Evolutionary conservation across 2,888 invertebrate species (phyloP).

Genomic region (Bibio marci): DNA sequence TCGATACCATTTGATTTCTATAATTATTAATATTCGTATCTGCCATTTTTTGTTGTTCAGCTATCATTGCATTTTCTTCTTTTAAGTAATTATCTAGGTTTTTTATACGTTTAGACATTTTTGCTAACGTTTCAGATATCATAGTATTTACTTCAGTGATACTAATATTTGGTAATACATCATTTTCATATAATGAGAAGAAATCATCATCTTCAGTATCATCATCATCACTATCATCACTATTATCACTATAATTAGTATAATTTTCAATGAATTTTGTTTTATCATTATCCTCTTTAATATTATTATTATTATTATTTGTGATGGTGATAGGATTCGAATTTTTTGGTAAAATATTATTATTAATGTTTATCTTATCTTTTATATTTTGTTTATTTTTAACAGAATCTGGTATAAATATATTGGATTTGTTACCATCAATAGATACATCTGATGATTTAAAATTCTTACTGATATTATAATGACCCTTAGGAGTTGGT

Average conservation of each 20-base stretch:
- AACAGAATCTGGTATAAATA: slow-evolving; percentile 13
- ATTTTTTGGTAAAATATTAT: no score
- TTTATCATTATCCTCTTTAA: slow-evolving; percentile 12
- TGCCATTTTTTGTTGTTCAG: not conserved
- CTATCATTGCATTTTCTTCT: slow-evolving; percentile 4
- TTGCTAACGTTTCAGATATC: slow-evolving; percentile 23
- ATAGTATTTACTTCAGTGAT: slow-evolving; percentile 26
- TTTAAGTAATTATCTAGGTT: slow-evolving; percentile 7
- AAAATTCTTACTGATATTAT: slow-evolving; percentile 11
- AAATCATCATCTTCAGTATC: slow-evolving; percentile 18
- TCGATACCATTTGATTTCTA: slow-evolving; percentile 8
- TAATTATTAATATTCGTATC: no score
- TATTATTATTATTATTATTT: slow-evolving; percentile 18
- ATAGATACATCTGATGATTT: not conserved
- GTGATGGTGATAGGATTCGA: slow-evolving; percentile 17
- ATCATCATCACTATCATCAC: slow-evolving; percentile 23
- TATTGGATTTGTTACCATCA: slow-evolving; percentile 20
- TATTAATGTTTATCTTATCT: no score
- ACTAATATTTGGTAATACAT: slow-evolving; percentile 32
- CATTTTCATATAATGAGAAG: slow-evolving; percentile 28
- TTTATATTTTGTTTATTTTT: slow-evolving; percentile 30
- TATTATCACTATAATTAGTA: slow-evolving; percentile 33
- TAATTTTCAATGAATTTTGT: slow-evolving; percentile 20
- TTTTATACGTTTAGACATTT: slow-evolving; percentile 20
- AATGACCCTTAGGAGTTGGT: slow-evolving; percentile 44